Conservation (phyloP, 2,113 vertebrate genomes). For the Gorsachius goisagi region DNA sequence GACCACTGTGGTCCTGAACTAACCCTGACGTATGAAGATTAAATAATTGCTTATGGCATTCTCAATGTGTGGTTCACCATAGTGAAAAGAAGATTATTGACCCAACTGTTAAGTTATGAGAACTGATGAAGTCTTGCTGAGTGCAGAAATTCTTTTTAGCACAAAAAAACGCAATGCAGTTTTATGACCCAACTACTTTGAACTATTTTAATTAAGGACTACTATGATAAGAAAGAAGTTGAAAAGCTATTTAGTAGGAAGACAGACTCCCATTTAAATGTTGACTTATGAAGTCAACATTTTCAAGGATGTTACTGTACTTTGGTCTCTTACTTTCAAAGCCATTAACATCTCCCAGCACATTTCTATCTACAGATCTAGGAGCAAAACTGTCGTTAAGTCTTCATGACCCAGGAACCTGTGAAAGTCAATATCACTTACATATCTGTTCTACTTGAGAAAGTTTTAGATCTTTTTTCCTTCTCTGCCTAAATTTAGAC, state of each 20-base stretch:
- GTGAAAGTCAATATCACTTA: neutral
- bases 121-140: constrained; percentile 37
- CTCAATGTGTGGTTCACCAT: neutral
- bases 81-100: constrained; percentile 45
- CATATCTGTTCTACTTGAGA: neutral
- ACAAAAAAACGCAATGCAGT: neutral
- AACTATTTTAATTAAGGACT: constrained; percentile 71
- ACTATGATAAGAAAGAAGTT: constrained; percentile 54
- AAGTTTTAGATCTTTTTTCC: neutral
- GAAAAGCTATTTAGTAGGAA: constrained; percentile 2
- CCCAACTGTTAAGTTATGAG: constrained; percentile 35
- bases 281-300: constrained; percentile 16
- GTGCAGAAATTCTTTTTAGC: constrained; percentile 34
- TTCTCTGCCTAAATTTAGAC: neutral
- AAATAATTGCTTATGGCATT: constrained; percentile 50
- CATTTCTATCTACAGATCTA: neutral
- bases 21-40: constrained; percentile 31
- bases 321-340: constrained; percentile 1
- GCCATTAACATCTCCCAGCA: neutral
- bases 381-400: neutral
- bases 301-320: constrained; percentile 26
- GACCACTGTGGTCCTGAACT: constrained; percentile 6
- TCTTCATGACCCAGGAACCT: neutral
- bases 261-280: constrained; percentile 20
- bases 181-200: constrained; percentile 49